Conservation (phyloP, 2,888 invertebrate species). For the Augiades crinisus region DNA sequence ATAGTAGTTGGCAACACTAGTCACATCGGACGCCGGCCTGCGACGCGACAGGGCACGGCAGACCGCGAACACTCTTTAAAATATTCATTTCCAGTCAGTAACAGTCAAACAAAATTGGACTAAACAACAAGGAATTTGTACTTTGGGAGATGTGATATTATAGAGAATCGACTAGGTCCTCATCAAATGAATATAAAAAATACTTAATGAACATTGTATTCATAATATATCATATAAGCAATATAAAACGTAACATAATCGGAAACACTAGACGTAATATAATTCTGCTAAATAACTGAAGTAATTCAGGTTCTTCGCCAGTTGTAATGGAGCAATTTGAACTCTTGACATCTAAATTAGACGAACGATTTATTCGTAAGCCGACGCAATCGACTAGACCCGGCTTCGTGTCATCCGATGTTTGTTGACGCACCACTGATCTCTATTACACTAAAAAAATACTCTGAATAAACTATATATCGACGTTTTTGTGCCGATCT, state of each 20-base stretch:
- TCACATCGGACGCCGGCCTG: conserved; percentile 20
- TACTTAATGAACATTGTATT: conserved; percentile 80
- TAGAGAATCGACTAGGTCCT: conserved; percentile 81
- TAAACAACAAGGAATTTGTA: conserved; percentile 83
- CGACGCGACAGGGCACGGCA: conserved; percentile 34
- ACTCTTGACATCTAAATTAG: conserved; percentile 36
- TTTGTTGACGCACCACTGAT: conserved; percentile 37
- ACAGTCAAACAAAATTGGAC: conserved; percentile 82
- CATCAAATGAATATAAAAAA: conserved; percentile 81
- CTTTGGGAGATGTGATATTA: conserved; percentile 82
- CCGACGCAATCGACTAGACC: conserved; percentile 63
- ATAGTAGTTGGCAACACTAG: not conserved
- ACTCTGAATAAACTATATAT: no score
- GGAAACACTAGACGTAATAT: conserved; percentile 79
- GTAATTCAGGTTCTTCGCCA: conserved; percentile 65
- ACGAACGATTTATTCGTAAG: conserved; percentile 41
- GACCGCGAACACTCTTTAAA: conserved; percentile 58
- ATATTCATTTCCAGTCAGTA: conserved; percentile 79
- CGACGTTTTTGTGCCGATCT: no score
- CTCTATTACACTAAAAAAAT: no score
- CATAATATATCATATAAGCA: conserved; percentile 80
- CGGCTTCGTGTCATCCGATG: conserved; percentile 43
- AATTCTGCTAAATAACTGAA: conserved; percentile 80
- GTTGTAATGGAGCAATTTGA: conserved; percentile 49
- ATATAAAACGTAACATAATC: conserved; percentile 81